phyloP scores from a whole-genome alignment of 2,888 invertebrate species.

The Bombylius discolor region DNA sequence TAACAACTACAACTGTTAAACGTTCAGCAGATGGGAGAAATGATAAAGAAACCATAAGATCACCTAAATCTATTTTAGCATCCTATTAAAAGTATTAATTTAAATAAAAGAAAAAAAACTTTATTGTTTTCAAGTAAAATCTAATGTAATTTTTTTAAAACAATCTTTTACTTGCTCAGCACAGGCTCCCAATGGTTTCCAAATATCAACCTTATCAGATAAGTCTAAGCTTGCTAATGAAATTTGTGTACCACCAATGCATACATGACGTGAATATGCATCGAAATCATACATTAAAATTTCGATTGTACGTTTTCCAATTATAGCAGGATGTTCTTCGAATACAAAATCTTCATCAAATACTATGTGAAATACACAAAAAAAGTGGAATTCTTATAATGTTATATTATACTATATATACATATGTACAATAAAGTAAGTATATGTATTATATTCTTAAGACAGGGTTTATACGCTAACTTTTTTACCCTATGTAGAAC shows the following conservation, averaged over 20 bases:
- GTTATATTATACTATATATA: neutral
- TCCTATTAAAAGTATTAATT: slow-evolving; percentile 20
- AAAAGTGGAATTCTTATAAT: neutral
- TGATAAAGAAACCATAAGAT: slow-evolving; percentile 81
- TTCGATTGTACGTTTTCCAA: slow-evolving; percentile 45
- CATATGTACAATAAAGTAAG: too few relatives aligned
- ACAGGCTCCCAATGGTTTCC: slow-evolving; percentile 43
- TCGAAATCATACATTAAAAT: slow-evolving; percentile 52
- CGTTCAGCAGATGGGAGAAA: slow-evolving; percentile 85
- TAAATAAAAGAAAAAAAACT: neutral
- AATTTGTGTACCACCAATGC: slow-evolving; percentile 47
- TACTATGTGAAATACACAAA: slow-evolving; percentile 29
- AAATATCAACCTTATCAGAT: slow-evolving; percentile 42
- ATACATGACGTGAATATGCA: slow-evolving; percentile 49
- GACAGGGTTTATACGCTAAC: too few relatives aligned
- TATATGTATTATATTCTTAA: too few relatives aligned
- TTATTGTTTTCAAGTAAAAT: neutral
- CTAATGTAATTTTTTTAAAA: neutral
- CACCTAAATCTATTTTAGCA: slow-evolving; percentile 70
- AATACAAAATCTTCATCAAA: slow-evolving; percentile 58
- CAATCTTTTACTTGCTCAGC: slow-evolving; percentile 32
- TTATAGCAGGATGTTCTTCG: slow-evolving; percentile 42
- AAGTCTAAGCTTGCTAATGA: slow-evolving; percentile 44
- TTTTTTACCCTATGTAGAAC: too few relatives aligned
- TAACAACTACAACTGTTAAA: slow-evolving; percentile 79